Evolutionary conservation across 1,140 invertebrate species (phyloP).

Genomic region (Tetramorium parvispinum): DNA sequence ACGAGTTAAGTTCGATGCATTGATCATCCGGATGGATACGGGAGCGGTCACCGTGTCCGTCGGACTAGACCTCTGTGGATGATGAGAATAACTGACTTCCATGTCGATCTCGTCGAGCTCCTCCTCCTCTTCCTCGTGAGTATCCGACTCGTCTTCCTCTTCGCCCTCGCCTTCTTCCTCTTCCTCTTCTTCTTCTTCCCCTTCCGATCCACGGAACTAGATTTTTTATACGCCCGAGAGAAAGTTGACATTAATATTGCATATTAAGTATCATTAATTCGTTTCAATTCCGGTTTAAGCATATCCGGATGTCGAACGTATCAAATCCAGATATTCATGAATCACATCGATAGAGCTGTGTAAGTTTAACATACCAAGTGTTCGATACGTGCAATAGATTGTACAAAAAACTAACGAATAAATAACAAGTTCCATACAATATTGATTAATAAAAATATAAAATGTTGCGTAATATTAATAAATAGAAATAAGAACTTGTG

Average conservation of each 20-base stretch:
- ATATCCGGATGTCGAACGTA: background rate
- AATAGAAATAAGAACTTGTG: background rate
- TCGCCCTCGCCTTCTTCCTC: conserved; percentile 88
- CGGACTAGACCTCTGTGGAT: conserved; percentile 83
- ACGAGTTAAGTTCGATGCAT: conserved; percentile 73
- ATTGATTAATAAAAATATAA: background rate
- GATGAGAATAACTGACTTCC: conserved; percentile 85
- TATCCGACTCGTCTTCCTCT: conserved; percentile 89
- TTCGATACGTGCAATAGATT: background rate
- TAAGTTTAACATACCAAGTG: background rate
- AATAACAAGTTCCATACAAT: background rate
- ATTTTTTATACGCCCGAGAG: background rate
- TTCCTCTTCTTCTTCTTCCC: conserved; percentile 86
- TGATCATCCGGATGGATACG: conserved; percentile 83
- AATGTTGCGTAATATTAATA: background rate
- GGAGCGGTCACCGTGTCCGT: conserved; percentile 82
- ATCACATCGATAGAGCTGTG: background rate
- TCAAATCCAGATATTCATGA: background rate
- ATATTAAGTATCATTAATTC: background rate
- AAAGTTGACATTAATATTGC: background rate
- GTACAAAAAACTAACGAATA: background rate
- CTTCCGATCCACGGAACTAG: conserved; percentile 81
- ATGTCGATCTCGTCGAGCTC: conserved; percentile 87
- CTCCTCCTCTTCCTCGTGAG: conserved; percentile 90
- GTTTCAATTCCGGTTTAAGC: background rate